These are phyloP conservation scores for Rhizoglyphus robini DNA, from an alignment of 1,140 invertebrate species.

Conservation along the genomic window DNA sequence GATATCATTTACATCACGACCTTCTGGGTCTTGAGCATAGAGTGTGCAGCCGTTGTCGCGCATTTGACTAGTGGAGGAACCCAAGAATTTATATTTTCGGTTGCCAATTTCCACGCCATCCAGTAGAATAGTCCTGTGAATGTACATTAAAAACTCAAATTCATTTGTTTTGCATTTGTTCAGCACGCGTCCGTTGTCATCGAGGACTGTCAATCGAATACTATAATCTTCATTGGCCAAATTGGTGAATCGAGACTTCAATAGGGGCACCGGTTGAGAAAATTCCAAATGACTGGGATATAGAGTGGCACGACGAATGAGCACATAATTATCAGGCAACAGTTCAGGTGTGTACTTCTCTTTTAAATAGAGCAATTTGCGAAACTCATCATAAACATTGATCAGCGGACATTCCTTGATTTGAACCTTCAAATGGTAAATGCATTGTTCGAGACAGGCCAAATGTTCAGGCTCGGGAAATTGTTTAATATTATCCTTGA, in stretches of 20 bases:
- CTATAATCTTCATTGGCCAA: conserved; percentile 25
- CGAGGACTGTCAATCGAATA: conserved; percentile 23
- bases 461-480: not conserved
- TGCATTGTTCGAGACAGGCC: not conserved
- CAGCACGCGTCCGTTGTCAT: conserved; percentile 14
- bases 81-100: conserved; percentile 29
- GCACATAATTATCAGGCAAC: not conserved
- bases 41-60: conserved; percentile 31
- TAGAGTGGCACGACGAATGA: conserved; percentile 22
- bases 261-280: conserved; percentile 20
- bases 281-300: conserved; percentile 23
- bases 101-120: conserved; percentile 24
- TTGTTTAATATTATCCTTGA: not conserved
- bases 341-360: not conserved
- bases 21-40: conserved; percentile 26
- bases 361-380: not conserved
- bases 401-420: not conserved
- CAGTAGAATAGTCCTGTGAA: conserved; percentile 15
- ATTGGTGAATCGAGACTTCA: conserved; percentile 24
- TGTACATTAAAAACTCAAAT: conserved; percentile 13
- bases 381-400: not conserved
- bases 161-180: not conserved
- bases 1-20: conserved; percentile 22
- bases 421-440: not conserved
- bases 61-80: conserved; percentile 29